phyloP scores from a whole-genome alignment of 2,888 invertebrate species.

The Cotesia congregata region DNA sequence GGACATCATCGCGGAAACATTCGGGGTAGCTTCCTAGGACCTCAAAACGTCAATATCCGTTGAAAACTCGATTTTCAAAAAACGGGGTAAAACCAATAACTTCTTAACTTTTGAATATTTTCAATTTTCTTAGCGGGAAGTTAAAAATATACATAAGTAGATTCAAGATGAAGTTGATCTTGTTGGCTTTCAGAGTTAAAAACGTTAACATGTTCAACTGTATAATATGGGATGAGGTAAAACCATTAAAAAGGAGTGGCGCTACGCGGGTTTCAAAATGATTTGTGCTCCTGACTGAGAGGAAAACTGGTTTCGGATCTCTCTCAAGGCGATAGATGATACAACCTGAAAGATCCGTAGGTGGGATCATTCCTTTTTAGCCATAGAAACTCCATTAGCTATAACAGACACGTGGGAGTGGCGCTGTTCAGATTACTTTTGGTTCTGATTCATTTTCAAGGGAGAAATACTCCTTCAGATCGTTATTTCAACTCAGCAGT shows the following conservation, averaged over 20 bases:
- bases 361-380: constrained; percentile 57
- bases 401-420: constrained; percentile 51
- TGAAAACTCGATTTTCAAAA: too few species aligned
- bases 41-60: too few species aligned
- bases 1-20: too few species aligned
- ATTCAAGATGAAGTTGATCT: constrained; percentile 13
- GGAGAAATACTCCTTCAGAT: constrained; percentile 15
- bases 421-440: constrained; percentile 27
- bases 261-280: constrained; percentile 52
- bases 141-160: constrained; percentile 19
- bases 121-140: too few species aligned
- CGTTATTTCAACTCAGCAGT: constrained; percentile 6
- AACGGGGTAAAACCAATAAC: too few species aligned
- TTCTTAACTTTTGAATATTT: too few species aligned
- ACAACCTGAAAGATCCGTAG: constrained; percentile 42
- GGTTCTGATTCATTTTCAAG: constrained; percentile 13
- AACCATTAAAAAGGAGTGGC: constrained; percentile 55
- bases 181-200: constrained; percentile 38
- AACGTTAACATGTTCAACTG: constrained; percentile 34
- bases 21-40: too few species aligned
- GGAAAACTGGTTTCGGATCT: constrained; percentile 36
- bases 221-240: constrained; percentile 14
- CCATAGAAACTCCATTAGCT: constrained; percentile 39
- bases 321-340: constrained; percentile 53
- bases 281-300: constrained; percentile 58